phyloP scores from a whole-genome alignment of 1,140 invertebrate species.

The Hylaeus anthracinus region DNA sequence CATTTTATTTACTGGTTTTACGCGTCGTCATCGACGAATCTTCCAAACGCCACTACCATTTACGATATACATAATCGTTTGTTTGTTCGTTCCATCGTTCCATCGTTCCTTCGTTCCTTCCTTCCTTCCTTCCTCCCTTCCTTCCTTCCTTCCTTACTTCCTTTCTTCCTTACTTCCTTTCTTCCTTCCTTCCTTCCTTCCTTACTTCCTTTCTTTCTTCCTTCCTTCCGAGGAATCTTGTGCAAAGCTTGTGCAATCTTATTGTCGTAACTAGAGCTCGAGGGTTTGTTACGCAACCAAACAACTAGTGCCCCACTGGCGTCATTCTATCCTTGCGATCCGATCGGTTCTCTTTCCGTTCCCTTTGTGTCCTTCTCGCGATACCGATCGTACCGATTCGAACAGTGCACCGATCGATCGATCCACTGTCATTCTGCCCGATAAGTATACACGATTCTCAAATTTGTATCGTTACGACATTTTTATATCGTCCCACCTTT shows the following conservation, averaged over 20 bases:
- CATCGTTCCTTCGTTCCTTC: too few species aligned
- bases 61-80: too few species aligned
- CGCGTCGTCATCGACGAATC: too few species aligned
- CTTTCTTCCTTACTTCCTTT: not conserved
- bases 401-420: not conserved
- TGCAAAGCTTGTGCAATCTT: constrained; percentile 22
- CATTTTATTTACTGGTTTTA: too few species aligned
- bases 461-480: too few species aligned
- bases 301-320: constrained; percentile 9
- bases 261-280: constrained; percentile 43
- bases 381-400: not conserved
- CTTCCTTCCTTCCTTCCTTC: constrained; percentile 27
- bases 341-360: constrained; percentile 14
- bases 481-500: too few species aligned
- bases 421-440: not conserved
- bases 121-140: too few species aligned
- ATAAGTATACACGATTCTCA: too few species aligned
- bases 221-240: constrained; percentile 33
- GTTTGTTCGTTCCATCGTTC: too few species aligned
- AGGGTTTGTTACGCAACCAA: constrained; percentile 29
- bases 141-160: too few species aligned
- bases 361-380: not conserved
- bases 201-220: not conserved
- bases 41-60: too few species aligned
- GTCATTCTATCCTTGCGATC: constrained; percentile 22